Percentiles rank a stretch among this genome's conserved stretches.
Evolutionary conservation across 2,113 vertebrate species (phyloP).

Genomic region (Perca fluviatilis): DNA sequence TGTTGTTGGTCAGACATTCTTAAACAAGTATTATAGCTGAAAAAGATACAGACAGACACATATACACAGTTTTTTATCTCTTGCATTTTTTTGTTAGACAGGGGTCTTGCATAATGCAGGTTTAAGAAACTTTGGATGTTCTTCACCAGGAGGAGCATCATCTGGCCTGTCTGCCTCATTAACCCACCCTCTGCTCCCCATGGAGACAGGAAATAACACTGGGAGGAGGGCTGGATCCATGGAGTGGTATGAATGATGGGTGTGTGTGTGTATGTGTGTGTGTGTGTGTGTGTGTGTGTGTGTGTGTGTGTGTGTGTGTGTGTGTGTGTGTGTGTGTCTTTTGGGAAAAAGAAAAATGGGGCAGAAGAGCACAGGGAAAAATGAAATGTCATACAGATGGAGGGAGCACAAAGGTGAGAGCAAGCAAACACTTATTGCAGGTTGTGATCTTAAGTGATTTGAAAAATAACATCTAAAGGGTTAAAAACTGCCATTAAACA

Average conservation of each 20-base stretch:
- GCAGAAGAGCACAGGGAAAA: slow-evolving; percentile 25
- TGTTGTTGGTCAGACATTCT: neutral
- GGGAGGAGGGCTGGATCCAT: slow-evolving; percentile 53
- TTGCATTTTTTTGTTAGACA: neutral
- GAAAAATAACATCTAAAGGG: neutral
- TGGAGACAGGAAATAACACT: slow-evolving; percentile 67
- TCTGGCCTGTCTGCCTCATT: slow-evolving; percentile 78
- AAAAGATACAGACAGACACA: neutral
- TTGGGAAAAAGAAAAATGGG: slow-evolving; percentile 24
- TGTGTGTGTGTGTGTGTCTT: slow-evolving; percentile 1
- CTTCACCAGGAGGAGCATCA: slow-evolving; percentile 73
- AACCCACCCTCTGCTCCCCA: slow-evolving; percentile 63
- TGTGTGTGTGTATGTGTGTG: neutral
- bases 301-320: slow-evolving; percentile 3
- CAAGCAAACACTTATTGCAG: neutral
- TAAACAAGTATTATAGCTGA: neutral
- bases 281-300: neutral
- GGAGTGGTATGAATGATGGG: slow-evolving; percentile 37
- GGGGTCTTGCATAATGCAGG: slow-evolving; percentile 39
- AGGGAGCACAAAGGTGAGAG: neutral
- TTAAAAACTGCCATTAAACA: neutral
- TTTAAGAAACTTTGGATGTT: slow-evolving; percentile 67
- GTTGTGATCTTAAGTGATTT: neutral
- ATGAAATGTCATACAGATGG: neutral
- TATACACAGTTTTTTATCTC: neutral